These are phyloP conservation scores for Diprion similis DNA, from an alignment of 1,140 invertebrate species.

Conservation along the genomic window DNA sequence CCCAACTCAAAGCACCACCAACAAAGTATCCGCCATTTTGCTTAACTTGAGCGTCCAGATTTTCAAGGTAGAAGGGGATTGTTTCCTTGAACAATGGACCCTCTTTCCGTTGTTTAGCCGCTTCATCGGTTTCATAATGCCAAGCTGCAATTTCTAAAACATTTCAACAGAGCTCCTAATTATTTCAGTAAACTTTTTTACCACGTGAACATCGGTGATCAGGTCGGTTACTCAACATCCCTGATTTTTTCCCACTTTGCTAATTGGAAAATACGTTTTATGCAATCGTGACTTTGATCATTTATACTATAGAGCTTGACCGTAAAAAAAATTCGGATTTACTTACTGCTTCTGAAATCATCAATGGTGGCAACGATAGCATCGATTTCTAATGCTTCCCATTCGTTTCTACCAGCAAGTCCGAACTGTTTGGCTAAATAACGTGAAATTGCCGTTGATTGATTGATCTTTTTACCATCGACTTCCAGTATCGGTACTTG, in stretches of 20 bases:
- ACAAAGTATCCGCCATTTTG: slow-evolving; percentile 36
- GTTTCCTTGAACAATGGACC: slow-evolving; percentile 20
- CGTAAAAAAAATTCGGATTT: background rate
- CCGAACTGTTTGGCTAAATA: slow-evolving; percentile 24
- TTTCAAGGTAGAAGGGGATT: slow-evolving; percentile 22
- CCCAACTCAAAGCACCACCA: slow-evolving; percentile 65
- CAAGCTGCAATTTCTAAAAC: background rate
- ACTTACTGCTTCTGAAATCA: slow-evolving; percentile 23
- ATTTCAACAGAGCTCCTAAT: background rate
- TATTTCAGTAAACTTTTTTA: too few species aligned
- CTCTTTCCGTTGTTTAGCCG: background rate
- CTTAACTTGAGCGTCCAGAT: slow-evolving; percentile 21
- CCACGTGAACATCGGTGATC: background rate
- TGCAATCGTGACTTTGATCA: background rate
- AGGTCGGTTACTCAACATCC: background rate
- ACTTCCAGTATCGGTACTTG: slow-evolving; percentile 25
- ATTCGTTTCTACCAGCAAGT: slow-evolving; percentile 17
- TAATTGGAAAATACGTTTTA: background rate
- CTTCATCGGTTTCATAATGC: slow-evolving; percentile 1
- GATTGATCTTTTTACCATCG: slow-evolving; percentile 25
- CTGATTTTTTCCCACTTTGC: background rate
- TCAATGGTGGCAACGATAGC: slow-evolving; percentile 22
- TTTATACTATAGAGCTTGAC: background rate
- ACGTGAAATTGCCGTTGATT: slow-evolving; percentile 29
- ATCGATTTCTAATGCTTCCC: slow-evolving; percentile 28